Evolutionary conservation across 2,113 vertebrate genomes (phyloP), one percentile per base, ranked within the genome.

Genomic region (Calonectris borealis): DNA sequence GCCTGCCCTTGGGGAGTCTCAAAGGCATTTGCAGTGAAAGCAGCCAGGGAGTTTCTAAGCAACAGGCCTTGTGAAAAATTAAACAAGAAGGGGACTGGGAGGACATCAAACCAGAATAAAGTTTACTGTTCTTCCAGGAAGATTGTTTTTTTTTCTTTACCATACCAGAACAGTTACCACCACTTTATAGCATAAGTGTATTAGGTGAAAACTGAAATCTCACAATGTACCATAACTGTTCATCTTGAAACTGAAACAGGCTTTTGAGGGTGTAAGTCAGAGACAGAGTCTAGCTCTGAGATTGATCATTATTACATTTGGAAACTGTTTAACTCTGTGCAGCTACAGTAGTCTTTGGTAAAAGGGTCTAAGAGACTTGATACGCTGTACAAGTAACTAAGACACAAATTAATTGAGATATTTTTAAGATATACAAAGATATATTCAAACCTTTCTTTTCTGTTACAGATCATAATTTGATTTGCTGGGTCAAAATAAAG

Each of bases 251-350:
- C 6, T 25, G 48, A 94, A 95, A 72, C 8, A 77, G 46, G 19
- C 10, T 72, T 80, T 83, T 73, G 20, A 77, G 42, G 29, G 26
- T n/a, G 8, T 64, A 80, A 86, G 29, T 62, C 49, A 78, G 42
- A 93, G 42, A 73, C 8, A 62, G 54, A 78, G 13, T 24, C 18
- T 22, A 46, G 25, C 25, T 72, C 29, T n/a, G 22, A 32, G 64
- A 69, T 5, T 73, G 34, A 40, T 27, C 51, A 66, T 44, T 80
- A 70, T 40, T 58, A 58, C 20, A 34, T 36, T 5, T 70, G 78
- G 42, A 91, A 94, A 86, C 32, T 77, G 73, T 73, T 95, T 65
- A 94, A 83, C 21, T 64, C 91, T 91, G 83, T 66, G 58, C 62
- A 68, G 49, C 32, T 86, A 89, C 54, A 57, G 81, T 3, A 72